Evolutionary conservation across 2,113 vertebrate genomes (phyloP).

Genomic region (Melierax canorus): DNA sequence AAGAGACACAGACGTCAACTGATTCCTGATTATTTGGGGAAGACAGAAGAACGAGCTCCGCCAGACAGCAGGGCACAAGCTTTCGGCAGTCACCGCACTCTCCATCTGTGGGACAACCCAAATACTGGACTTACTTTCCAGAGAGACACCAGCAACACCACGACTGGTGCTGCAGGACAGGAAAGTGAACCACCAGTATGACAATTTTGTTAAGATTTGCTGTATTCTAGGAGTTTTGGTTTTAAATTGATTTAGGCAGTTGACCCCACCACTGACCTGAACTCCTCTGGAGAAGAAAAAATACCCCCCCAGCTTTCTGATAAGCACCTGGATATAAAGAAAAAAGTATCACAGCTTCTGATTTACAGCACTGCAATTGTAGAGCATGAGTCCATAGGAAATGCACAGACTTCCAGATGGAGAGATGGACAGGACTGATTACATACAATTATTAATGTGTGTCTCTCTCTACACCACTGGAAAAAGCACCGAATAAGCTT

Average conservation of each 20-base stretch:
- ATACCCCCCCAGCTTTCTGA: not conserved
- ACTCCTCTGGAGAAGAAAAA: not conserved
- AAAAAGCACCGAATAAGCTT: not conserved
- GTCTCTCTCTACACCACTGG: not conserved
- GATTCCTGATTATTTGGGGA: not conserved
- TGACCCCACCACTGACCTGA: not conserved
- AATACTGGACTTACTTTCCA: not conserved
- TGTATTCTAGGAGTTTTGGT: not conserved
- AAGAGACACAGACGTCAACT: not conserved
- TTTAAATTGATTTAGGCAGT: not conserved
- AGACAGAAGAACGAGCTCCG: not conserved
- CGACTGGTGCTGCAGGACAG: rapidly evolving
- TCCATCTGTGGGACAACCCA: not conserved
- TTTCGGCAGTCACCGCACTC: not conserved
- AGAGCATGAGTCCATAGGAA: not conserved
- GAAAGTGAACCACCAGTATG: not conserved
- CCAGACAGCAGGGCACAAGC: not conserved
- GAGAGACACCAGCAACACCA: not conserved
- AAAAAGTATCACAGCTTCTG: not conserved
- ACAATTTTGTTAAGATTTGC: not conserved
- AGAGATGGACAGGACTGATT: not conserved
- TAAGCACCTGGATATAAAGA: not conserved
- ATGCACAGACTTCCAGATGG: not conserved
- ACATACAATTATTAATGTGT: not conserved
- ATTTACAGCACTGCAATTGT: not conserved